Evolutionary conservation across 2,888 invertebrate species (phyloP), one percentile per base, ranked within the genome.

Genomic region (Carcina quercana): DNA sequence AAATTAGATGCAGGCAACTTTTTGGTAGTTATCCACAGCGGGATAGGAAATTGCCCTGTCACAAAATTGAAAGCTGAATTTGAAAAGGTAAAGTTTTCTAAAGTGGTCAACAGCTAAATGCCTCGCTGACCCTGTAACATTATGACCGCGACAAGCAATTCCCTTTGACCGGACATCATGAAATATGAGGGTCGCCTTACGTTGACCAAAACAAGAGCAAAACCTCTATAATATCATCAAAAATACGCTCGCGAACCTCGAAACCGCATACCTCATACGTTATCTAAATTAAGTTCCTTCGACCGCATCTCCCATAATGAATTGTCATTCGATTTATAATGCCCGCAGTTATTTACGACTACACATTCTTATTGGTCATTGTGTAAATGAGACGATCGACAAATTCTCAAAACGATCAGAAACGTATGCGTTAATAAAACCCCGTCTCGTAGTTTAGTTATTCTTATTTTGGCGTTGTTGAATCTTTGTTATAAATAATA

Each of bases 181-280:
- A 78, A 68, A 70, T 76, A 79, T 71, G 71, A 72, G 60, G 75
- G 73, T 76, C 66, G 45, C 35, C 39, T 35, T 42, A 38, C 45
- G 12, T 17, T 10, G 45, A 48, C 42, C 50, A 43, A 43, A 52
- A 54, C 50, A 60, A 68, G 63, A 69, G 72, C 64, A 71, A 71
- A 54, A 47, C 33, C 28, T n/a, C 12, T 3, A 25, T 21, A 22
- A 13, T 34, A 7, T 56, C 50, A 47, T 43, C 45, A 46, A 44
- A 50, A 57, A 54, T 50, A 44, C 39, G 47, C 58, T 50, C 58
- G 38, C 53, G 41, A 51, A 46, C 54, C 53, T 10, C 24, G 11
- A 11, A 6, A 53, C 51, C 39, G 48, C 52, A 54, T 60, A 53
- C 52, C 58, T 59, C 53, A 58, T 62, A 63, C 63, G 61, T 59